phyloP scores from a whole-genome alignment of 2,113 vertebrate species.

The Merops nubicus region DNA sequence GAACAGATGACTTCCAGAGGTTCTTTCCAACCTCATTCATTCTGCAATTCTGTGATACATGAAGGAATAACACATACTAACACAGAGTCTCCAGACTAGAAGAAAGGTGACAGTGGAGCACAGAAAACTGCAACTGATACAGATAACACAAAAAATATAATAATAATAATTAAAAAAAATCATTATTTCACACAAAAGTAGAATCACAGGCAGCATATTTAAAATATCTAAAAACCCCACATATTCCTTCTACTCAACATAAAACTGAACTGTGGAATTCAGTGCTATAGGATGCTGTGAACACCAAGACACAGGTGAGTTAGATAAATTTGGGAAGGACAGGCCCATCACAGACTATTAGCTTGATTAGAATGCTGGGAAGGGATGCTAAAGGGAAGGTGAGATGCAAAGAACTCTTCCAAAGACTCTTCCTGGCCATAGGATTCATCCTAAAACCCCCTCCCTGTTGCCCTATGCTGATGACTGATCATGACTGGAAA shows the following conservation, averaged over 20 bases:
- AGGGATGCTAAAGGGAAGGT: neutral
- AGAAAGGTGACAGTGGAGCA: neutral
- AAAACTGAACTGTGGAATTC: neutral
- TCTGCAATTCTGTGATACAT: neutral
- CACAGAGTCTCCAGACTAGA: neutral
- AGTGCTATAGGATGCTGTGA: neutral
- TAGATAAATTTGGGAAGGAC: neutral
- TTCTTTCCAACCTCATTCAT: neutral
- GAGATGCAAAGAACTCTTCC: neutral
- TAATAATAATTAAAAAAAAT: neutral
- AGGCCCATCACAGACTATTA: neutral
- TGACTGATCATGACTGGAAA: neutral
- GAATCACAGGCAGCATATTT: neutral
- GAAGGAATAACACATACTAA: neutral
- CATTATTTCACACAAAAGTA: neutral
- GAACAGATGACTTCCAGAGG: neutral
- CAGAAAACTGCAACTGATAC: neutral
- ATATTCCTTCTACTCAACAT: neutral
- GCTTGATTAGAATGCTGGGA: neutral
- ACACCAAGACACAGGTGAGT: neutral
- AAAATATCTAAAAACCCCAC: neutral
- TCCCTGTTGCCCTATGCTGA: neutral
- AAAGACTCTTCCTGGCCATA: neutral
- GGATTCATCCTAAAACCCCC: neutral
- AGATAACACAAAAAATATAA: neutral